phyloP scores from a whole-genome alignment of 2,888 invertebrate genomes.

The Operophtera brumata region DNA sequence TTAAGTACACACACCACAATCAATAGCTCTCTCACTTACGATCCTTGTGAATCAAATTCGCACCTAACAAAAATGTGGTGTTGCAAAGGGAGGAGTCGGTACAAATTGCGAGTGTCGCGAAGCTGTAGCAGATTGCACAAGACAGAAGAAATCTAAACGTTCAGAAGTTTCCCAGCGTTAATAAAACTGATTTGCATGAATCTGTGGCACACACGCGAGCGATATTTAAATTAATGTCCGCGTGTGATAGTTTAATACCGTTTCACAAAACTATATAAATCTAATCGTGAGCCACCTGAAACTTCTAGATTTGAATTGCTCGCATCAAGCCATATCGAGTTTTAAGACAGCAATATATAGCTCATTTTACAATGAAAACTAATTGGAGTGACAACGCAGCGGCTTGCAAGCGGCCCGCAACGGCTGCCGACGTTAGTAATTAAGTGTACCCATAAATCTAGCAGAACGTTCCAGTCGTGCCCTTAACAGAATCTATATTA shows the following conservation, averaged over 20 bases:
- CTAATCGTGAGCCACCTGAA: not conserved
- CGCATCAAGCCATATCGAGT: not conserved
- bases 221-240: not conserved
- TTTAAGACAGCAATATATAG: not conserved
- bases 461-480: slow-evolving; percentile 21
- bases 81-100: slow-evolving; percentile 2
- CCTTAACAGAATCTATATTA: slow-evolving; percentile 26
- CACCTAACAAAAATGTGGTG: slow-evolving; percentile 3
- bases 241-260: not conserved
- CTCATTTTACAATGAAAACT: not conserved
- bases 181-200: not conserved
- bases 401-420: slow-evolving; percentile 8
- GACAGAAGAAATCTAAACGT: not conserved
- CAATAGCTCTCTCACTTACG: not conserved
- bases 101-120: slow-evolving; percentile 10
- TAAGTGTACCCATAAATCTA: slow-evolving; percentile 44
- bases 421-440: slow-evolving; percentile 34
- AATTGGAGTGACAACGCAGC: slow-evolving; percentile 1
- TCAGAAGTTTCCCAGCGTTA: not conserved
- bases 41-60: slow-evolving; percentile 3
- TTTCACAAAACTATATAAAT: not conserved
- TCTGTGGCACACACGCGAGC: not conserved
- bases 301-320: not conserved
- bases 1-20: not conserved
- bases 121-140: not conserved